phyloP scores from a whole-genome alignment of 2,888 invertebrate species.

The Ypsolopha sequella region DNA sequence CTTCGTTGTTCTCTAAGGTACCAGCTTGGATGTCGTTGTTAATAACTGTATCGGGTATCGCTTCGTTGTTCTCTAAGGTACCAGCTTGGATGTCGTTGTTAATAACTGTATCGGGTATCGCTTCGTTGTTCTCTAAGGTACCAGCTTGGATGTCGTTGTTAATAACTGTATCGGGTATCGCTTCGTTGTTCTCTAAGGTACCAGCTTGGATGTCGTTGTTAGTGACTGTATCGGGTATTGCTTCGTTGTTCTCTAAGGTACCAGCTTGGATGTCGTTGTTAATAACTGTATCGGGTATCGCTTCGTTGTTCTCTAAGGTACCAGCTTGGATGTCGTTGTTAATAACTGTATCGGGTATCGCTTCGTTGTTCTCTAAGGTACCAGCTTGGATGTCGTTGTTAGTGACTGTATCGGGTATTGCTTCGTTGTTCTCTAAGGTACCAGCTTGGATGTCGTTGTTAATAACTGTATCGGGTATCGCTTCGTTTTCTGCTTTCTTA shows the following conservation, averaged over 20 bases:
- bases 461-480: neutral
- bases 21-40: neutral
- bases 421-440: neutral
- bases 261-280: neutral
- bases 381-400: neutral
- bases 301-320: neutral
- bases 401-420: neutral
- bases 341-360: neutral
- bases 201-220: too few species aligned
- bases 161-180: neutral
- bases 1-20: neutral
- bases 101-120: neutral
- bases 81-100: neutral
- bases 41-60: neutral
- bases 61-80: neutral
- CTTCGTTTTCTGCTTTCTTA: conserved; percentile 6
- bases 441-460: neutral
- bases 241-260: neutral
- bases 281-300: neutral
- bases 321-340: neutral
- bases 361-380: neutral
- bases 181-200: conserved; percentile 4
- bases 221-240: neutral
- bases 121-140: conserved; percentile 6
- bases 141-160: too few species aligned